A percentile compares a stretch with the other conserved stretches of the same genome.
phyloP scores from a whole-genome alignment of 1,140 invertebrate species.

The Lamellibrachia luymesi region DNA sequence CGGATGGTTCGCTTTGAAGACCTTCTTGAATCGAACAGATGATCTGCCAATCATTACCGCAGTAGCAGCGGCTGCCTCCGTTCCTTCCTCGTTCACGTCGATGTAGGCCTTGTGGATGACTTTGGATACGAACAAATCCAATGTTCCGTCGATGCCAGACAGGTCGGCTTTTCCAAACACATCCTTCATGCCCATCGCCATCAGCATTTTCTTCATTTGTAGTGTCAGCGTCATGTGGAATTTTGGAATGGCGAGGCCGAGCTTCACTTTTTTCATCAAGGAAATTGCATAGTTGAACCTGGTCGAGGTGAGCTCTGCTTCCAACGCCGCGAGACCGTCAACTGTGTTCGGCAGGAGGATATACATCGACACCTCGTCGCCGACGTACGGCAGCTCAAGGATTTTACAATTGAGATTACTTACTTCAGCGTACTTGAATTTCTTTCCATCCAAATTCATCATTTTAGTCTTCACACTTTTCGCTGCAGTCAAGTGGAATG shows the following conservation, averaged over 20 bases:
- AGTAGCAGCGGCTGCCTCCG: slow-evolving; percentile 54
- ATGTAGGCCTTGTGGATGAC: slow-evolving; percentile 62
- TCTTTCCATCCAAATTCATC: slow-evolving; percentile 61
- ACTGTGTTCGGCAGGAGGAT: slow-evolving; percentile 66
- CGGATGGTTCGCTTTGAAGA: slow-evolving; percentile 13
- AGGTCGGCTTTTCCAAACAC: slow-evolving; percentile 38
- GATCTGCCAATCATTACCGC: slow-evolving; percentile 30
- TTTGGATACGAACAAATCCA: slow-evolving; percentile 39
- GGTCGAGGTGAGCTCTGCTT: background rate
- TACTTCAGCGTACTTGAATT: slow-evolving; percentile 63
- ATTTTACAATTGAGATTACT: slow-evolving; percentile 68
- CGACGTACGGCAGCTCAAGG: slow-evolving; percentile 70
- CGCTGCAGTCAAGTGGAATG: slow-evolving; percentile 43
- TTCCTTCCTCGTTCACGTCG: slow-evolving; percentile 60
- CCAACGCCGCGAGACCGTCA: background rate
- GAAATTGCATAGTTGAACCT: background rate
- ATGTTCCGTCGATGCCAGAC: slow-evolving; percentile 36
- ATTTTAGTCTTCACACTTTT: slow-evolving; percentile 37
- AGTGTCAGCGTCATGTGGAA: slow-evolving; percentile 42
- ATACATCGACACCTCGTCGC: slow-evolving; percentile 64
- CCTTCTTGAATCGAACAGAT: background rate
- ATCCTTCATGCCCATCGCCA: slow-evolving; percentile 36
- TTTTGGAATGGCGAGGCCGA: slow-evolving; percentile 45
- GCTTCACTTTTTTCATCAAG: background rate
- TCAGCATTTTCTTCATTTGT: slow-evolving; percentile 51